Percentiles rank a stretch among this genome's conserved stretches.
These are phyloP conservation scores for Listronotus oregonensis DNA, from an alignment of 1,140 invertebrate species.

Conservation along the genomic window DNA sequence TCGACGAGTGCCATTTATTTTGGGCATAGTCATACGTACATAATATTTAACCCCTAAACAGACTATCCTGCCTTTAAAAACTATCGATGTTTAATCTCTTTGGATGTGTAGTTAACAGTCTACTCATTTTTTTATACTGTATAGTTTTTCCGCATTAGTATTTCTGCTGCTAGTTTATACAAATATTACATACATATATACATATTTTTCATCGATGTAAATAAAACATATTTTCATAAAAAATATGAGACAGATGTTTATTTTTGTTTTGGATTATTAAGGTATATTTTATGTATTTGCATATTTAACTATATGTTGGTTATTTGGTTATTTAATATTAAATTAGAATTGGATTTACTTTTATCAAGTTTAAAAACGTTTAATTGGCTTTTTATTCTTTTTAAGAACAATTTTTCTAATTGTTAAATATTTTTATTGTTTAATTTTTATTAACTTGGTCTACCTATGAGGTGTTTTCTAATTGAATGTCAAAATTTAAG, in stretches of 20 bases:
- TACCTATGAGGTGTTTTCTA: too few relatives aligned
- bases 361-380: too few relatives aligned
- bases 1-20: slow-evolving; percentile 41
- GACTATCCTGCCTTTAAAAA: slow-evolving; percentile 51
- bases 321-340: too few relatives aligned
- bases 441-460: too few relatives aligned
- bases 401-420: too few relatives aligned
- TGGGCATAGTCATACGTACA: slow-evolving; percentile 40
- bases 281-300: slow-evolving; percentile 1
- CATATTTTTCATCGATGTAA: slow-evolving; percentile 54
- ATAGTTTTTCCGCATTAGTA: slow-evolving; percentile 50
- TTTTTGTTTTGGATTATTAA: slow-evolving; percentile 44
- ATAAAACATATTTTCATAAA: slow-evolving; percentile 56
- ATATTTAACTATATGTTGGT: too few relatives aligned
- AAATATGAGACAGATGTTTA: slow-evolving; percentile 51
- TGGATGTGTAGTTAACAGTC: slow-evolving; percentile 54
- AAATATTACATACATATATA: slow-evolving; percentile 40
- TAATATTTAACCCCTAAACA: slow-evolving; percentile 40
- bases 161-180: slow-evolving; percentile 50
- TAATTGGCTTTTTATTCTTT: too few relatives aligned
- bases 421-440: too few relatives aligned
- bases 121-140: slow-evolving; percentile 55
- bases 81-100: slow-evolving; percentile 53
- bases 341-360: too few relatives aligned
- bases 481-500: too few relatives aligned